A percentile compares a stretch with the other conserved stretches of the same genome.
Conservation (phyloP, 2,888 invertebrate genomes). For the Pristionchus japonicus region DNA sequence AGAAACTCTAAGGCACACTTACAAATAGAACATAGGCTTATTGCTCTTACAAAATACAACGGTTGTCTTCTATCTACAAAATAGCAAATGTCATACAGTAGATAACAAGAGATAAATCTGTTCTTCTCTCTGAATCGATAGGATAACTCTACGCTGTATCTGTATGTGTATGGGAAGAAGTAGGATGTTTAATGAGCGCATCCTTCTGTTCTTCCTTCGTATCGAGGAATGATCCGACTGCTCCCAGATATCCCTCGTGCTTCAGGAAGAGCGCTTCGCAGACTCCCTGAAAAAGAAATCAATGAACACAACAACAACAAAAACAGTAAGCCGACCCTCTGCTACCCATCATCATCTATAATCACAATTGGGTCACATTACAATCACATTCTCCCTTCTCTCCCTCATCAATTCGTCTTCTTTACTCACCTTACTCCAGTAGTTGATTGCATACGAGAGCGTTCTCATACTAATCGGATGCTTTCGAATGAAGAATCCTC, state of each 20-base stretch:
- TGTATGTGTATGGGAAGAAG: no score
- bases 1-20: slow-evolving; percentile 1
- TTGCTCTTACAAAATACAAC: not conserved
- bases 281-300: slow-evolving; percentile 77
- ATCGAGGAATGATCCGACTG: slow-evolving; percentile 82
- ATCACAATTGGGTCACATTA: no score
- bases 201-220: slow-evolving; percentile 27
- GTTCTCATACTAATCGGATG: slow-evolving; percentile 84
- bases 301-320: no score
- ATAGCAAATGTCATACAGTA: not conserved
- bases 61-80: not conserved
- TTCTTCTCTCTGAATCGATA: not conserved
- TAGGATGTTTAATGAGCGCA: not conserved
- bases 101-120: not conserved
- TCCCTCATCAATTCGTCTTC: no score
- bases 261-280: slow-evolving; percentile 82
- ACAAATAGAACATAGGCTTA: not conserved
- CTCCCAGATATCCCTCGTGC: slow-evolving; percentile 84
- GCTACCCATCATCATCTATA: no score
- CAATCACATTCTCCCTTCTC: no score
- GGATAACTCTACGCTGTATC: not conserved
- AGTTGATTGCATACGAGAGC: slow-evolving; percentile 82
- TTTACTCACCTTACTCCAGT: slow-evolving; percentile 81
- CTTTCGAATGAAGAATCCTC: slow-evolving; percentile 84
- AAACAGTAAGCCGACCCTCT: no score